Conservation (phyloP, 2,113 vertebrate genomes). For the Poeciliopsis occidentalis region DNA sequence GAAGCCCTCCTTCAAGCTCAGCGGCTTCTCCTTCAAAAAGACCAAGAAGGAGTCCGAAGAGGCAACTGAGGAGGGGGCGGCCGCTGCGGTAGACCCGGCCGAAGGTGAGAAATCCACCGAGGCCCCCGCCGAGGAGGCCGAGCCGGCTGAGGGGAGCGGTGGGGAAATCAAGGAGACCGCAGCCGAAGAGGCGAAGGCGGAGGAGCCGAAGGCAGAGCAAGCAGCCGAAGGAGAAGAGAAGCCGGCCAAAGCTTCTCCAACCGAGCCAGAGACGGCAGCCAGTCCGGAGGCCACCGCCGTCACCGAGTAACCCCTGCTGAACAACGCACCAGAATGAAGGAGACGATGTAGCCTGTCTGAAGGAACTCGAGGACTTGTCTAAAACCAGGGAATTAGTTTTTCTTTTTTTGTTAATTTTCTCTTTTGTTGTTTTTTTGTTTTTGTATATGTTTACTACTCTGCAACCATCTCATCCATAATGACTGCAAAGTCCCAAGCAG, state of each 20-base stretch:
- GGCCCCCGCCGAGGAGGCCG: slow-evolving; percentile 60
- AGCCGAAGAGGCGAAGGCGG: slow-evolving; percentile 65
- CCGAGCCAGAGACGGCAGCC: slow-evolving; percentile 82
- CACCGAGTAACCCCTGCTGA: slow-evolving; percentile 80
- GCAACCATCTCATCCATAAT: slow-evolving; percentile 74
- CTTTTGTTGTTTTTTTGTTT: slow-evolving; percentile 26
- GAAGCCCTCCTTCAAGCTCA: slow-evolving; percentile 91
- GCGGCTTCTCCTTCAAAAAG: slow-evolving; percentile 86
- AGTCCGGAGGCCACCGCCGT: slow-evolving; percentile 81
- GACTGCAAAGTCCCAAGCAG: slow-evolving; percentile 70
- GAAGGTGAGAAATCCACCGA: slow-evolving; percentile 67
- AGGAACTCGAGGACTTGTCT: slow-evolving; percentile 97
- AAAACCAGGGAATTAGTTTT: slow-evolving; percentile 82
- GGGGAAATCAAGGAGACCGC: slow-evolving; percentile 56
- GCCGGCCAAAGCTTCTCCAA: slow-evolving; percentile 74
- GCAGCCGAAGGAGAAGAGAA: slow-evolving; percentile 73
- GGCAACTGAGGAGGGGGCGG: slow-evolving; percentile 77
- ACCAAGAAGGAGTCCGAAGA: slow-evolving; percentile 90
- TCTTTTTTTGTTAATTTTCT: slow-evolving; percentile 14
- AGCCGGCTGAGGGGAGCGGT: slow-evolving; percentile 55
- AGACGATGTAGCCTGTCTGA: slow-evolving; percentile 80
- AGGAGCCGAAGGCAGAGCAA: slow-evolving; percentile 74
- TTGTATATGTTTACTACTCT: slow-evolving; percentile 71
- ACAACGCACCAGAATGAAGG: slow-evolving; percentile 61
- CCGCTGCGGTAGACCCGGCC: slow-evolving; percentile 59